A percentile compares a stretch with the other conserved stretches of the same genome.
Conservation (phyloP, 1,140 invertebrate genomes). For the Brachionus calyciflorus region DNA sequence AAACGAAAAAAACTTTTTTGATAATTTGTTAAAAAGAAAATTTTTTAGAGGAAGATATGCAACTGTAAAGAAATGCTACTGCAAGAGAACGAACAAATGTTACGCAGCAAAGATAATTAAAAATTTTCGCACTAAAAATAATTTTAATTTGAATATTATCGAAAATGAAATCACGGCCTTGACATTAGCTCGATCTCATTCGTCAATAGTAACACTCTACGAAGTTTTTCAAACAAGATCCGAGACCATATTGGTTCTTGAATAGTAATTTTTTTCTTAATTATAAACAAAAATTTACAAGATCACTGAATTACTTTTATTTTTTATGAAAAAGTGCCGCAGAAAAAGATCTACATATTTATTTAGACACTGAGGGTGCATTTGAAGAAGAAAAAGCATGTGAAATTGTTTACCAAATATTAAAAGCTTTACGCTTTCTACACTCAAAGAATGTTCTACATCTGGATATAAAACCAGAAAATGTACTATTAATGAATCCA, state of each 20-base stretch:
- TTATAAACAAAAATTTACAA: too few species aligned
- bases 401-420: conserved; percentile 70
- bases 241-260: conserved; percentile 38
- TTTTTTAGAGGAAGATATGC: conserved; percentile 37
- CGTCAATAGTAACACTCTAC: conserved; percentile 33
- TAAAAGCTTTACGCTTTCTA: conserved; percentile 91
- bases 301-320: background rate
- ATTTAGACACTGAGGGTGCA: conserved; percentile 13
- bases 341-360: conserved; percentile 26
- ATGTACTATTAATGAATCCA: conserved; percentile 88
- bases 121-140: conserved; percentile 34
- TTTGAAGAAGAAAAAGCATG: conserved; percentile 44
- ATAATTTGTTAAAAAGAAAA: too few species aligned
- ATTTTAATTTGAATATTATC: conserved; percentile 44
- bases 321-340: conserved; percentile 7
- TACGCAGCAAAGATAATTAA: conserved; percentile 46
- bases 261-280: conserved; percentile 36
- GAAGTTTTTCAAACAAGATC: conserved; percentile 33
- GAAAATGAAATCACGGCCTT: conserved; percentile 39
- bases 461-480: conserved; percentile 98
- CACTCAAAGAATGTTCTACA: conserved; percentile 89
- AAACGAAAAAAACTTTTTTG: too few species aligned
- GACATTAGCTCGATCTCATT: conserved; percentile 15
- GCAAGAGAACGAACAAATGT: conserved; percentile 12
- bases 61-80: conserved; percentile 42